Evolutionary conservation across 1,140 invertebrate genomes (phyloP).

Genomic region (Chelonus insularis): DNA sequence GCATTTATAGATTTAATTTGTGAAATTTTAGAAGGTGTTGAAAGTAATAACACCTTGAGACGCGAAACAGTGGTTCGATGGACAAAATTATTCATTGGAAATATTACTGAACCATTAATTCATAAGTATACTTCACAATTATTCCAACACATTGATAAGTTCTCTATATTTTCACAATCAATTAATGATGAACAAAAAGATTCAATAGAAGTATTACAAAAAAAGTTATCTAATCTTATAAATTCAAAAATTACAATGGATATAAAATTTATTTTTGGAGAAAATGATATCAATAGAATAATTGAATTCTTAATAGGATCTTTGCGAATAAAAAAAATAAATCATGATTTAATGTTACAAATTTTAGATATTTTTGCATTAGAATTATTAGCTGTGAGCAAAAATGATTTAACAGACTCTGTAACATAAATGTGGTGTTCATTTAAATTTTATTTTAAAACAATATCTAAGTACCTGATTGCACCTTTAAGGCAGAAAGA

Average conservation of each 20-base stretch:
- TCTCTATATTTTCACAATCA: conserved; percentile 23
- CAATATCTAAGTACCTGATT: conserved; percentile 39
- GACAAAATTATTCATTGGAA: conserved; percentile 50
- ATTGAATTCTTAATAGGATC: conserved; percentile 40
- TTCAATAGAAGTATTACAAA: conserved; percentile 17
- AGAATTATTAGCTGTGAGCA: conserved; percentile 42
- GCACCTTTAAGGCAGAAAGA: conserved; percentile 26
- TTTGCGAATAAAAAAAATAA: conserved; percentile 38
- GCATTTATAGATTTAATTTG: conserved; percentile 48
- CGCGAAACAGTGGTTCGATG: conserved; percentile 52
- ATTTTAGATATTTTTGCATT: conserved; percentile 44
- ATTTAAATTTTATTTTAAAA: conserved; percentile 24
- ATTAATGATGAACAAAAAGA: conserved; percentile 27
- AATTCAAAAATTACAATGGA: conserved; percentile 30
- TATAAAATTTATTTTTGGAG: conserved; percentile 40
- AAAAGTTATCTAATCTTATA: conserved; percentile 34
- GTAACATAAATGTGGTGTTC: conserved; percentile 12
- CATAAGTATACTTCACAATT: conserved; percentile 36
- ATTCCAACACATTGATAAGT: conserved; percentile 28
- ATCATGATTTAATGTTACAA: conserved; percentile 42
- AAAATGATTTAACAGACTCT: conserved; percentile 16
- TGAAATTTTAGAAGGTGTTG: conserved; percentile 47
- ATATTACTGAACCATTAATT: conserved; percentile 46
- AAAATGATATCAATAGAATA: conserved; percentile 35
- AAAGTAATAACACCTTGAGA: conserved; percentile 47